phyloP scores from a whole-genome alignment of 1,140 invertebrate genomes.

The Centruroides sculpturatus region DNA sequence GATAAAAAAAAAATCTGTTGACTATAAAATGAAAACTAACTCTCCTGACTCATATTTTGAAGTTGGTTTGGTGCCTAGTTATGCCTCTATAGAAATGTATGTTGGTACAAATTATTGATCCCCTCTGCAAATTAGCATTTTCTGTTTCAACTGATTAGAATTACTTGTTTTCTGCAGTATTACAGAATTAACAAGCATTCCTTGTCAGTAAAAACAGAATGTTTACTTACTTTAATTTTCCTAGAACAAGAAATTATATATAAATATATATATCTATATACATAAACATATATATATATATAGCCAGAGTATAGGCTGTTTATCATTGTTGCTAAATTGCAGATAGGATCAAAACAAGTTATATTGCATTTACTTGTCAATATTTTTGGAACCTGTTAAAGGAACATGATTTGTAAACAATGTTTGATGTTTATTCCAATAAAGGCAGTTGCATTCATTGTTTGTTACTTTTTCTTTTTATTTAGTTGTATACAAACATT shows the following conservation, averaged over 20 bases:
- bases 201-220: neutral
- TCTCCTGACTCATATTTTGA: conserved; percentile 14
- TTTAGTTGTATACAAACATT: neutral
- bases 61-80: conserved; percentile 16
- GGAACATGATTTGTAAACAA: conserved; percentile 16
- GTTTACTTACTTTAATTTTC: neutral
- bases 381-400: conserved; percentile 18
- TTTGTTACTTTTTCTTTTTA: neutral
- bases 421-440: conserved; percentile 19
- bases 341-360: neutral
- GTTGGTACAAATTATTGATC: conserved; percentile 16
- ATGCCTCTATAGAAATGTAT: conserved; percentile 13
- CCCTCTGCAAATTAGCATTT: conserved; percentile 8
- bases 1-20: conserved; percentile 12
- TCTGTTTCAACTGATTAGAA: conserved; percentile 3
- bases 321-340: neutral
- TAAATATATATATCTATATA: neutral
- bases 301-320: neutral
- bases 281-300: neutral
- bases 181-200: conserved; percentile 10
- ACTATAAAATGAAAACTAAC: conserved; percentile 12
- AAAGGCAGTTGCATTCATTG: conserved; percentile 17
- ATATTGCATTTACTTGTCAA: conserved; percentile 14
- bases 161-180: conserved; percentile 4
- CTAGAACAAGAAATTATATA: neutral